Evolutionary conservation across 2,888 invertebrate genomes (phyloP).

Genomic region (Xanthorhoe spadicearia): DNA sequence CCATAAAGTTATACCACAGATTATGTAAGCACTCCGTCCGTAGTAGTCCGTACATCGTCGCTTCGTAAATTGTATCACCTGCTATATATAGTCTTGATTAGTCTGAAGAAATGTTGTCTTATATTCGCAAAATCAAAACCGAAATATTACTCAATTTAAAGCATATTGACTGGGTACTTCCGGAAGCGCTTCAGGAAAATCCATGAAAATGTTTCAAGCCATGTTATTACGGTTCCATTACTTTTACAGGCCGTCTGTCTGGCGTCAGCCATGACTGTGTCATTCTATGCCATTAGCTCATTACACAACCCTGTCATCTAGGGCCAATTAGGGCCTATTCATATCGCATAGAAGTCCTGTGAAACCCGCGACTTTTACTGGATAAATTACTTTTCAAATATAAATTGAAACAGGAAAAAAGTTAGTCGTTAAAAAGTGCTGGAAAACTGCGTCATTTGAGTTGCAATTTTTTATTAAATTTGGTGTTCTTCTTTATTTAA

Average conservation of each 20-base stretch:
- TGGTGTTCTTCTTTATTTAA: not conserved
- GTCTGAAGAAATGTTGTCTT: not conserved
- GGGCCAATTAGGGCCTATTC: constrained; percentile 29
- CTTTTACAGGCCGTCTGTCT: constrained; percentile 21
- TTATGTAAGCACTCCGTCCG: not conserved
- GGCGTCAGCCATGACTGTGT: constrained; percentile 52
- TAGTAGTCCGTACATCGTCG: not conserved
- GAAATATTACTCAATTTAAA: too few species aligned
- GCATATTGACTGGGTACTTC: not conserved
- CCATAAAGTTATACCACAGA: not conserved
- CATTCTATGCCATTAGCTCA: constrained; percentile 54
- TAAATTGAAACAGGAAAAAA: not conserved
- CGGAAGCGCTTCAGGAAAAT: constrained; percentile 14
- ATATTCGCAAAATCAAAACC: not conserved
- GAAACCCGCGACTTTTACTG: not conserved
- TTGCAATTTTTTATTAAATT: not conserved
- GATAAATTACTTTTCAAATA: not conserved
- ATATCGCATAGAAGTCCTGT: constrained; percentile 10
- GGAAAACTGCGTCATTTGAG: not conserved
- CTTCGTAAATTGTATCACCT: not conserved
- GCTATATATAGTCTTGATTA: not conserved
- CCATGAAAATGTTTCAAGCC: constrained; percentile 22
- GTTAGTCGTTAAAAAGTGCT: not conserved
- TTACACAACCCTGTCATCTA: constrained; percentile 65
- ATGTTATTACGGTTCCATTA: constrained; percentile 50